Evolutionary conservation across 2,888 invertebrate species (phyloP).

Genomic region (Athripsodes cinereus): DNA sequence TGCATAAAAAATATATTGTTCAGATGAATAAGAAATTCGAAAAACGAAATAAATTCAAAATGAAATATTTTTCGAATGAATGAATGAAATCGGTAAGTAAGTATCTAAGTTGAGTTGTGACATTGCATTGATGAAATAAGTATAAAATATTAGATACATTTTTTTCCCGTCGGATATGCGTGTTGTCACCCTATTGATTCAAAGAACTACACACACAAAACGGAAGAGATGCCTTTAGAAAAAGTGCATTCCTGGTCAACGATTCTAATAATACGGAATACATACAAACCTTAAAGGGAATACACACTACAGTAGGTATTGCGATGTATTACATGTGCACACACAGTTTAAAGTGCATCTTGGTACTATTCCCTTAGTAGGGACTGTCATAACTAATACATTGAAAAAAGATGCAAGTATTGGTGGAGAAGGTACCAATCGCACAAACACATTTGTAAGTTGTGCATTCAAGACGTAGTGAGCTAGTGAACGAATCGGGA

Average conservation of each 20-base stretch:
- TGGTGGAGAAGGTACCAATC: background rate
- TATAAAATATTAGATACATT: background rate
- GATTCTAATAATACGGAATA: background rate
- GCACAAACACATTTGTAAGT: too few species aligned
- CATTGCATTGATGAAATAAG: background rate
- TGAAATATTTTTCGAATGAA: too few species aligned
- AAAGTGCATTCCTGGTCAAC: slow-evolving; percentile 17
- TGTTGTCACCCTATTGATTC: background rate
- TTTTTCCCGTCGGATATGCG: background rate
- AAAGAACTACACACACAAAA: slow-evolving; percentile 5
- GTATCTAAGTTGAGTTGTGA: too few species aligned
- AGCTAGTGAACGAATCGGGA: background rate
- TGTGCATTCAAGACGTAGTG: slow-evolving; percentile 7
- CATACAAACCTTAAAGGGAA: too few species aligned
- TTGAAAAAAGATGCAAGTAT: background rate
- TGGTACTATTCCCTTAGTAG: background rate
- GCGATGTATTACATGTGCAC: background rate
- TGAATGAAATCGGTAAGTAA: too few species aligned
- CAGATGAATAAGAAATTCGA: too few species aligned
- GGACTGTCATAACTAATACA: slow-evolving; percentile 5
- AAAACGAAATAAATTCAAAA: too few species aligned
- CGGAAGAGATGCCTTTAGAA: slow-evolving; percentile 8
- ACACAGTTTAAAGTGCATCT: too few species aligned
- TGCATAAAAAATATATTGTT: too few species aligned
- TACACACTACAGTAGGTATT: background rate